These are phyloP conservation scores for Nannoperca obscura DNA, from an alignment of 2,797 vertebrate genomes.

Conservation along the genomic window DNA sequence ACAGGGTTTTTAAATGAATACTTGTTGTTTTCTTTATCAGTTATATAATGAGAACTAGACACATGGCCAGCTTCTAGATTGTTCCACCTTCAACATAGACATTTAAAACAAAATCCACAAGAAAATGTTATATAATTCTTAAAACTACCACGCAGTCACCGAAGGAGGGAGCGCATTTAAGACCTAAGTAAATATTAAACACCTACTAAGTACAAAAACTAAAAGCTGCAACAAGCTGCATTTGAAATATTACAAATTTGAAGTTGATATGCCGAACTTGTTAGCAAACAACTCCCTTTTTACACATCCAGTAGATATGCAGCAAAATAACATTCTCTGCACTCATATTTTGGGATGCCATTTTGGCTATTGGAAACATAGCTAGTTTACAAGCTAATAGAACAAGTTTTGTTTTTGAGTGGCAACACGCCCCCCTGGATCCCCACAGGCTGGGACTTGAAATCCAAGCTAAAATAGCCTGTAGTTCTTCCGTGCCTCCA, in stretches of 20 bases:
- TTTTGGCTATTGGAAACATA: no score
- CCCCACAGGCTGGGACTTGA: no score
- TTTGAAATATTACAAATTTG: neutral
- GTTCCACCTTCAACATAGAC: neutral
- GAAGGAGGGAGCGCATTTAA: neutral
- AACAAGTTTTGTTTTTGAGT: no score
- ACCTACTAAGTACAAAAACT: neutral
- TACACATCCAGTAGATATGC: neutral
- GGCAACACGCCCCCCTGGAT: no score
- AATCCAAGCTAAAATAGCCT: no score
- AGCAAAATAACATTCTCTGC: neutral
- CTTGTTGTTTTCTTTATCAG: conserved; percentile 2
- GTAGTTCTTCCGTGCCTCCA: no score
- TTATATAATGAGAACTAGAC: neutral
- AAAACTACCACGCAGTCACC: neutral
- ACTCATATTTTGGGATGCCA: no score
- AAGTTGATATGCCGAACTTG: neutral
- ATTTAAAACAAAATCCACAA: neutral
- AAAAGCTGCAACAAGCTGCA: neutral
- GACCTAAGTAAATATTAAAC: neutral
- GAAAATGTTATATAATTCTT: conserved; percentile 2
- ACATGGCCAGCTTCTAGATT: neutral
- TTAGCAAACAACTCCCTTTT: neutral
- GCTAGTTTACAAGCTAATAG: no score
- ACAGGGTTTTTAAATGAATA: neutral